phyloP scores from a whole-genome alignment of 2,888 invertebrate genomes.

The Polymixis lichenea region DNA sequence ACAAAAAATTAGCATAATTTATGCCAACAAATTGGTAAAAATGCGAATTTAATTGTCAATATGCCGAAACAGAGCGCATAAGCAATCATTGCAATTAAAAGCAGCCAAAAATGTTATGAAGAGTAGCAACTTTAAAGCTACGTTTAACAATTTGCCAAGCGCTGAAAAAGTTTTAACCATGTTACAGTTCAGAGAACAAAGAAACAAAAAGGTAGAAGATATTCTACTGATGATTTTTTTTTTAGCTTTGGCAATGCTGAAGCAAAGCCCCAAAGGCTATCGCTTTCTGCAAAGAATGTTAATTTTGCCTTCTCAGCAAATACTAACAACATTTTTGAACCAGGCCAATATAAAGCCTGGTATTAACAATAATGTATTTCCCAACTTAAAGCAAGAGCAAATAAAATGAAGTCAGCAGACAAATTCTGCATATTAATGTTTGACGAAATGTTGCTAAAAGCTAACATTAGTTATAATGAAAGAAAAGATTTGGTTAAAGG shows the following conservation, averaged over 20 bases:
- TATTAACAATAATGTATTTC: too few relatives aligned
- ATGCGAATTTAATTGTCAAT: not conserved
- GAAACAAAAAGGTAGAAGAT: conserved; percentile 26
- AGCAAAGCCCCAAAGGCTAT: too few relatives aligned
- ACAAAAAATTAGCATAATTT: not conserved
- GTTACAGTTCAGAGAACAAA: conserved; percentile 18
- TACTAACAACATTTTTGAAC: too few relatives aligned
- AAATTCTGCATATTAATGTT: too few relatives aligned
- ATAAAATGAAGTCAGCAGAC: too few relatives aligned
- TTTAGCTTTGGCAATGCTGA: too few relatives aligned
- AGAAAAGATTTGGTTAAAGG: conserved; percentile 31
- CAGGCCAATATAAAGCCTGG: too few relatives aligned
- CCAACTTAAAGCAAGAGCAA: too few relatives aligned
- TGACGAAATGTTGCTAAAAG: conserved; percentile 34
- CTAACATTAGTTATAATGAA: conserved; percentile 24
- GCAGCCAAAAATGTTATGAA: conserved; percentile 12
- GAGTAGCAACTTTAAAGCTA: conserved; percentile 7
- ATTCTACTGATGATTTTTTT: conserved; percentile 25
- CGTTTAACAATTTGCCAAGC: conserved; percentile 1
- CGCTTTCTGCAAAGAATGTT: too few relatives aligned
- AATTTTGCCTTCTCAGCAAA: too few relatives aligned
- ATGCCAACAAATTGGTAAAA: conserved; percentile 1
- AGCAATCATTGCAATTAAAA: too few relatives aligned
- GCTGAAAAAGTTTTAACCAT: not conserved
- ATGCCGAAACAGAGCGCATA: not conserved